phyloP scores from a whole-genome alignment of 2,888 invertebrate species.

The Micropterix aruncella region DNA sequence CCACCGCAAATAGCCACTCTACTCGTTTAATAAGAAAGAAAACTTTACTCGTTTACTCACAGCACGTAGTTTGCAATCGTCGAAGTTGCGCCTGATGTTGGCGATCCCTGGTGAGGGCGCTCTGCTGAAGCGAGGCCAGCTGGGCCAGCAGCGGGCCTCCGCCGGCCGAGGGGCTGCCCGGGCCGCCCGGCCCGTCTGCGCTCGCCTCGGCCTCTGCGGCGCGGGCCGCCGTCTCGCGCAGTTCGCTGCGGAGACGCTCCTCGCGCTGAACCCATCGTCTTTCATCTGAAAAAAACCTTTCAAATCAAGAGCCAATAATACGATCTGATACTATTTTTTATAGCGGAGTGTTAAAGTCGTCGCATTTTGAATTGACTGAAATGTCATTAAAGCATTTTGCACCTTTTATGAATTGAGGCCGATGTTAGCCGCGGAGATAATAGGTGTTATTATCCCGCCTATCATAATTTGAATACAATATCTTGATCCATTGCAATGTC shows the following conservation, averaged over 20 bases:
- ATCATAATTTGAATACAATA: too few species aligned
- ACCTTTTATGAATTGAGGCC: too few species aligned
- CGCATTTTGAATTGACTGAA: too few species aligned
- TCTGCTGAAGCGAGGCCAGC: constrained; percentile 21
- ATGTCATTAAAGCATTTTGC: too few species aligned
- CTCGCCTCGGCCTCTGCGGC: constrained; percentile 18
- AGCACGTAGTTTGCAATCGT: constrained; percentile 8
- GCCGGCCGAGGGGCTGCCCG: constrained; percentile 7
- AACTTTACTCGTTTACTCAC: constrained; percentile 4
- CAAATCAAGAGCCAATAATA: too few species aligned
- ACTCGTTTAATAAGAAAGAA: neutral
- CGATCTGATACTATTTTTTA: too few species aligned
- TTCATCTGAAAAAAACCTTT: constrained; percentile 22
- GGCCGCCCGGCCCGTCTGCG: constrained; percentile 10
- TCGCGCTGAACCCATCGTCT: constrained; percentile 27
- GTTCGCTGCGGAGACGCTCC: constrained; percentile 23
- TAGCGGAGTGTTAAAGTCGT: too few species aligned
- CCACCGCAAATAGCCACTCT: too few species aligned
- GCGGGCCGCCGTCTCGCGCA: constrained; percentile 17
- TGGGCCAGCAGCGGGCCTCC: constrained; percentile 19
- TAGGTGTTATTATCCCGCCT: too few species aligned
- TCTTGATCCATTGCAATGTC: too few species aligned
- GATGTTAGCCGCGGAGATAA: too few species aligned
- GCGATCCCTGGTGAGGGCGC: constrained; percentile 22
- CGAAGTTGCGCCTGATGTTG: constrained; percentile 12